Evolutionary conservation across 2,797 vertebrate genomes (phyloP).

Genomic region (Fundulus diaphanus): DNA sequence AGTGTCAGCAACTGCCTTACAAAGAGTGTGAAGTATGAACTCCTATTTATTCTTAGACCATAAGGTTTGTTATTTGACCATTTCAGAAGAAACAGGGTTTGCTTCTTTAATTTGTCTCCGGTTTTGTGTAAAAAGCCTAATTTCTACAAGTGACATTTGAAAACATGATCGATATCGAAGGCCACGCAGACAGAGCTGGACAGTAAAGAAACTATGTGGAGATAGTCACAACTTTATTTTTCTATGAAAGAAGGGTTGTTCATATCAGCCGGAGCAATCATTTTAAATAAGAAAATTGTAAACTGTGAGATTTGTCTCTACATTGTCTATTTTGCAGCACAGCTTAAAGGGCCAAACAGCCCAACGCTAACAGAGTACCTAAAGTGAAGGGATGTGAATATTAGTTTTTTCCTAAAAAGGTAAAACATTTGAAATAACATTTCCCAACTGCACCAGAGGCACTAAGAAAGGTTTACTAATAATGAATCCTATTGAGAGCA

Average conservation of each 20-base stretch:
- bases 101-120: slow-evolving; percentile 76
- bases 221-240: slow-evolving; percentile 87
- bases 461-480: slow-evolving; percentile 45
- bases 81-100: slow-evolving; percentile 87
- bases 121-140: slow-evolving; percentile 79
- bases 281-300: slow-evolving; percentile 79
- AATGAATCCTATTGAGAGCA: slow-evolving; percentile 27
- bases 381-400: slow-evolving; percentile 70
- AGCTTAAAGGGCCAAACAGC: slow-evolving; percentile 77
- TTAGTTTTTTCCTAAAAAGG: slow-evolving; percentile 46
- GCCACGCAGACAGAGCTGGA: slow-evolving; percentile 71
- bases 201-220: slow-evolving; percentile 72
- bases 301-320: slow-evolving; percentile 80
- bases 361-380: slow-evolving; percentile 71
- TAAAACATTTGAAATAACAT: slow-evolving; percentile 66
- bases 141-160: slow-evolving; percentile 80
- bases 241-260: slow-evolving; percentile 84
- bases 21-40: slow-evolving; percentile 99
- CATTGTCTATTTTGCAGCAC: slow-evolving; percentile 82
- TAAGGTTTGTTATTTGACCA: slow-evolving; percentile 83
- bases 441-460: slow-evolving; percentile 68
- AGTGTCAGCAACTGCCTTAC: slow-evolving; percentile 99
- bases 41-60: slow-evolving; percentile 83
- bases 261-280: slow-evolving; percentile 84
- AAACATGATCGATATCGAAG: slow-evolving; percentile 68